Base-by-base conservation (phyloP, 2,888 invertebrate species). In the Agriopis marginaria region DNA sequence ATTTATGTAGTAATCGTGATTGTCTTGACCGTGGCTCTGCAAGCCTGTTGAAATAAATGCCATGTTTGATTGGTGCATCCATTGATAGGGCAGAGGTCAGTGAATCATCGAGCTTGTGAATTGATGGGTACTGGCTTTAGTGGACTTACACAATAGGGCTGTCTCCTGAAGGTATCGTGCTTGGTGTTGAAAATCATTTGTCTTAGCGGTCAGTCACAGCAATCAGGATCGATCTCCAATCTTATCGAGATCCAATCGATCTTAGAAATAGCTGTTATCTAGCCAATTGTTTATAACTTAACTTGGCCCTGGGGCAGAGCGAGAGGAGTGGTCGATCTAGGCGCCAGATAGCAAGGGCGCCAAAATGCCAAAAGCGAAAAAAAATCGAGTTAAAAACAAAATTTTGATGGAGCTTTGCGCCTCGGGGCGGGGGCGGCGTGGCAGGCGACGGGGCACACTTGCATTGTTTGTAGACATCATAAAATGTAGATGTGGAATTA, bases 51-150 rank as follows among this genome's bases (percentile, higher is more conserved):
- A 45, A 64, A 58, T 53, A 63, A 67, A 64, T 54, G 54, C 42
- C 49, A 61, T 47, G 58, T 71, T 65, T 64, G 53, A 68, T 68
- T 72, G 68, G 59, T 66, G 70, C 70, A 70, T 72, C 70, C 59
- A 73, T 74, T 76, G 75, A 73, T 56, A 60, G 71, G 74, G 72
- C 75, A 70, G 47, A 68, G 75, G 75, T 73, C 71, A 75, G 64
- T 70, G 75, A 75, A 66, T 74, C 72, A 66, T 60, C 71, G 58
- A 54, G 69, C 62, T 61, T 68, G 62, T 71, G 65, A 66, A 68
- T 73, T 68, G 71, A 61, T 68, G 63, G 72, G 64, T 62, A 62
- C 53, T 58, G 70, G 62, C 62, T 68, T 75, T 64, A 61, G 54
- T 51, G 68, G 62, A 63, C 71, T 74, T 70, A 58, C 68, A 70